Evolutionary conservation across 2,113 vertebrate species (phyloP).

Genomic region (Varanus salvator): DNA sequence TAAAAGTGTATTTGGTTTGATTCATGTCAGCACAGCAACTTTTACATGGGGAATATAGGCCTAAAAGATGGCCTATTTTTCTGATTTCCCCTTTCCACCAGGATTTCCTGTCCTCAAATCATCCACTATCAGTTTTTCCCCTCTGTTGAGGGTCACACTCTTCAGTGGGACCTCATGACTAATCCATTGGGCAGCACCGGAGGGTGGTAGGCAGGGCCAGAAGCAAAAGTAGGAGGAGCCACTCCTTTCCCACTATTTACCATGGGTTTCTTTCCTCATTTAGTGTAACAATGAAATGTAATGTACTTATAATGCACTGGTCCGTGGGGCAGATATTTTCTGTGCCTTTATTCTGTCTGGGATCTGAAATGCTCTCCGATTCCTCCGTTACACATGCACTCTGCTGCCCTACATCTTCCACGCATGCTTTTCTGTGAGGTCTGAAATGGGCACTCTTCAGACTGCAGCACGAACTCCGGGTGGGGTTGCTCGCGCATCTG

Average conservation of each 20-base stretch:
- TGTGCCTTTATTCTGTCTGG: background rate
- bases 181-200: too few species aligned
- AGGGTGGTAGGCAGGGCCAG: too few species aligned
- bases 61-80: background rate
- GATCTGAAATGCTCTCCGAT: background rate
- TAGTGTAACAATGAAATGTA: background rate
- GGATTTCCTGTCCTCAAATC: too few species aligned
- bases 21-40: background rate
- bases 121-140: too few species aligned
- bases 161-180: too few species aligned
- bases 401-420: background rate
- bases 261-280: too few species aligned
- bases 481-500: slow-evolving; percentile 9
- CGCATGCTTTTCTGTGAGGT: background rate
- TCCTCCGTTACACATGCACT: too few species aligned
- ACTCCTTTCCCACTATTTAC: too few species aligned
- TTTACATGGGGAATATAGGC: background rate
- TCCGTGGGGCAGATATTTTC: background rate
- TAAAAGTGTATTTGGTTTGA: background rate
- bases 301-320: background rate
- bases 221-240: too few species aligned
- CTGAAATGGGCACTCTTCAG: background rate
- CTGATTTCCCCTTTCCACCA: too few species aligned
- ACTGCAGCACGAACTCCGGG: background rate
- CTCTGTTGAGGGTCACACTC: too few species aligned